Evolutionary conservation across 2,888 invertebrate species (phyloP).

Genomic region (Pterobdella sp.): DNA sequence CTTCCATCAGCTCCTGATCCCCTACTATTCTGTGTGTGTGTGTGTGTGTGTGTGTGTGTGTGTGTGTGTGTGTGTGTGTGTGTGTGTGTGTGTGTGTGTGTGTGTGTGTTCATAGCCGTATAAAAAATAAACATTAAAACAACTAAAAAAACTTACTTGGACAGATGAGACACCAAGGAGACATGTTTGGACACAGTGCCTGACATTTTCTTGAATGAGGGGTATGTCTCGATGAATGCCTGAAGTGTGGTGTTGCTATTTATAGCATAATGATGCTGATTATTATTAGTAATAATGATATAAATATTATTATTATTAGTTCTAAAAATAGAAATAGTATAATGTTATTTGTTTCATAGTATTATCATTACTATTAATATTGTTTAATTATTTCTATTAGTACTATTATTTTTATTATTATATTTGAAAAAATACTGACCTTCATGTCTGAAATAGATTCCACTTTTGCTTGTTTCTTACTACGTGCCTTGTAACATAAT

Average conservation of each 20-base stretch:
- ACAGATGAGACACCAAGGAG: conserved; percentile 88
- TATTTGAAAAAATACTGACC: conserved; percentile 42
- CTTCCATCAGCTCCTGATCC: conserved; percentile 66
- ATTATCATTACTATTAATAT: not conserved
- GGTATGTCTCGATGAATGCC: conserved; percentile 92
- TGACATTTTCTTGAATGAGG: conserved; percentile 74
- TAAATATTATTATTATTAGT: not conserved
- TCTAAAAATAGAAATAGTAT: not conserved
- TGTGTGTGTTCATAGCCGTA: not conserved
- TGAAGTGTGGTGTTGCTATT: conserved; percentile 36
- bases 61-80: not conserved
- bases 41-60: not conserved
- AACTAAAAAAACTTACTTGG: conserved; percentile 46
- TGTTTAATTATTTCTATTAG: not conserved
- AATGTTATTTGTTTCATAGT: not conserved
- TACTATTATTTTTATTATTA: not conserved
- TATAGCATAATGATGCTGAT: not conserved
- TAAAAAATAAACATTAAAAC: not conserved
- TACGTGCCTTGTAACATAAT: conserved; percentile 61
- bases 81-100: not conserved
- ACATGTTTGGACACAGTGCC: conserved; percentile 91
- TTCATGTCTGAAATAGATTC: conserved; percentile 99
- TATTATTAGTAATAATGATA: not conserved
- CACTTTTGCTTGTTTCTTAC: conserved; percentile 88
- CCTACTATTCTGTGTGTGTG: conserved; percentile 60